These are phyloP conservation scores for Oncorhynchus tshawytscha DNA, from an alignment of 2,113 vertebrate species.

Conservation along the genomic window DNA sequence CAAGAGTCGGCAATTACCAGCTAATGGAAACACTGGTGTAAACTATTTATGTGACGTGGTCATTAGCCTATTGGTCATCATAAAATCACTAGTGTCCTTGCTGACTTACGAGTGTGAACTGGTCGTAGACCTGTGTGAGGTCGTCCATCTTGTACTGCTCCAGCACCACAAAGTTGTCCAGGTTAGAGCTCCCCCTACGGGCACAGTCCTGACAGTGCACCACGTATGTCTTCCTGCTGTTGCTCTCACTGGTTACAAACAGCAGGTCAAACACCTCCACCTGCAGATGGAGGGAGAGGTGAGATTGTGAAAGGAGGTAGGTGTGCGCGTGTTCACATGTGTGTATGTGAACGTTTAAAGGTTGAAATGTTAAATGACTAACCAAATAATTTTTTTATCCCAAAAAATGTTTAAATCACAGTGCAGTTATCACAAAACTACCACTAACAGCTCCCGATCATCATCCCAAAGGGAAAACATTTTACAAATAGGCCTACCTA, in stretches of 20 bases:
- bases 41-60: no score
- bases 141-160: constrained; percentile 97
- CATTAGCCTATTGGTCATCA: no score
- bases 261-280: constrained; percentile 95
- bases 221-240: constrained; percentile 87
- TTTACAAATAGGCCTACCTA: no score
- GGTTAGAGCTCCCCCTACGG: constrained; percentile 84
- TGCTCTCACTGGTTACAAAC: constrained; percentile 94
- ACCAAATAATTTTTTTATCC: no score
- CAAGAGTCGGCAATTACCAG: no score
- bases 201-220: constrained; percentile 97
- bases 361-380: no score
- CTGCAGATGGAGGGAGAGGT: constrained; percentile 51
- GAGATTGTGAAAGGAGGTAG: not conserved
- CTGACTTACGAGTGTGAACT: constrained; percentile 96
- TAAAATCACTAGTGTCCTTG: not conserved
- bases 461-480: no score
- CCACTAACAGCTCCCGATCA: no score
- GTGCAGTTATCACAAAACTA: no score
- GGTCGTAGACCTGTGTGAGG: constrained; percentile 96
- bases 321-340: constrained; percentile 37
- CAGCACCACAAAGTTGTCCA: constrained; percentile 97
- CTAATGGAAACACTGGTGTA: no score
- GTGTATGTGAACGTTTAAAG: no score
- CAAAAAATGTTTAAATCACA: no score